Conservation (phyloP, 2,797 vertebrate species). For the Falco naumanni region DNA sequence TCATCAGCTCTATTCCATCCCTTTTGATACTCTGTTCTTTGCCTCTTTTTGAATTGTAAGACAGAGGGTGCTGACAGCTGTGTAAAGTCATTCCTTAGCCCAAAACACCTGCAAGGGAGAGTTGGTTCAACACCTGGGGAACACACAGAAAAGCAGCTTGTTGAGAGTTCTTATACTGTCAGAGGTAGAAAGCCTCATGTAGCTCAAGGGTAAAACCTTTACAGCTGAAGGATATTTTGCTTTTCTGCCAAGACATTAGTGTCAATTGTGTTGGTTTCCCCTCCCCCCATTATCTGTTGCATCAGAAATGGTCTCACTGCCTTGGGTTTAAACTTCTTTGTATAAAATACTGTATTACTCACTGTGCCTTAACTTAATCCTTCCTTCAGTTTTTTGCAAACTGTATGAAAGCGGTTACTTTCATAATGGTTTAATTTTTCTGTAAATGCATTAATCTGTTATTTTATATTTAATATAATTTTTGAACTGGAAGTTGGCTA, state of each 20-base stretch:
- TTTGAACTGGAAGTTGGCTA: slow-evolving; percentile 48
- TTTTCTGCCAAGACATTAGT: slow-evolving; percentile 5
- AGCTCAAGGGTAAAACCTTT: not conserved
- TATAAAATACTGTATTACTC: slow-evolving; percentile 66
- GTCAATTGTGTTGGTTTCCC: not conserved
- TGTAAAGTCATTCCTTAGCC: not conserved
- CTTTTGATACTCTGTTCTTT: not conserved
- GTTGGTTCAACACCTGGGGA: not conserved
- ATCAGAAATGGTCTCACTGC: slow-evolving; percentile 40
- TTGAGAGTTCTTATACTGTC: not conserved
- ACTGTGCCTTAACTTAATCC: slow-evolving; percentile 79
- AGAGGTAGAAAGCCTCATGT: not conserved
- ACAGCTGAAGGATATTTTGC: not conserved
- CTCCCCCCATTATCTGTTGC: not conserved
- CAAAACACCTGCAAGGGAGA: not conserved
- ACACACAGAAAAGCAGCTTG: not conserved
- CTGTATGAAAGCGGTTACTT: slow-evolving; percentile 59
- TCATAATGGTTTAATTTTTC: slow-evolving; percentile 58
- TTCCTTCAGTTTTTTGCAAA: slow-evolving; percentile 70
- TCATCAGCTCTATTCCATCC: not conserved
- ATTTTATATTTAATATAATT: slow-evolving; percentile 76
- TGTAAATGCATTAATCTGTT: slow-evolving; percentile 74
- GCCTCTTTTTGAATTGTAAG: not conserved
- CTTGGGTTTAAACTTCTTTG: slow-evolving; percentile 46
- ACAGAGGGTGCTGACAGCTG: not conserved